Base-by-base conservation (phyloP, 1,140 invertebrate species). In the Aphelinus certus region DNA sequence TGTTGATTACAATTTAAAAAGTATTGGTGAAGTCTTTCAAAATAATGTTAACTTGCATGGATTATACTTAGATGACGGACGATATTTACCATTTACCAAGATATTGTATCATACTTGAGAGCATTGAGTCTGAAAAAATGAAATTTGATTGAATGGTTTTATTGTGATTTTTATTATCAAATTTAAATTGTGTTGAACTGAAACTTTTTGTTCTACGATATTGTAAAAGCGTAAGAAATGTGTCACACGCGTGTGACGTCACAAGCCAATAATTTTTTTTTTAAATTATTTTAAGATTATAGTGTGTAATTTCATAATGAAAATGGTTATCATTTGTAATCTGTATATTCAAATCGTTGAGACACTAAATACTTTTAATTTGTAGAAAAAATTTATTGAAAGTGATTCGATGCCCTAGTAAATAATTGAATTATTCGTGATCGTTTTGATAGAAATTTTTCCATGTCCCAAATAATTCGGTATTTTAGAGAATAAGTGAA, bases 91-190 rank as follows among this genome's bases (percentile, higher is more conserved):
- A 76, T 67, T 67, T 76, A 71, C 53, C 75, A 76, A 71, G 75
- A 76, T 76, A 76, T 71, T 76, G 75, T 76, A 76, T 76, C 69
- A 76, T 76, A 71, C 75, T 76, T 71, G 75, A 76, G 75, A 76
- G 75, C 69, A 76, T 76, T 76, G 75, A 76, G 75, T 76, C 75
- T 76, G 75, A 26, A 26, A 26, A 26, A 26, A 26, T 26, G 26
- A 26, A 26, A 26, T 26, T 26, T 26, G 26, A 26, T 26, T 26
- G 26, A 26, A 26, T 26, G 26, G 26, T 26, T 26, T 26, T 26
- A 26, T 26, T 76, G 75, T 72, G 75, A 76, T 76, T 62, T 71
- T 76, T 76, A 72, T 71, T 71, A 71, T 71, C 55, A 75, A 75
- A 70, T 69, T 69, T 75, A 70, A n/a, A 56, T 75, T 75, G 60